Conservation (phyloP, 2,888 invertebrate species). For the Eristalinus aeneus region DNA sequence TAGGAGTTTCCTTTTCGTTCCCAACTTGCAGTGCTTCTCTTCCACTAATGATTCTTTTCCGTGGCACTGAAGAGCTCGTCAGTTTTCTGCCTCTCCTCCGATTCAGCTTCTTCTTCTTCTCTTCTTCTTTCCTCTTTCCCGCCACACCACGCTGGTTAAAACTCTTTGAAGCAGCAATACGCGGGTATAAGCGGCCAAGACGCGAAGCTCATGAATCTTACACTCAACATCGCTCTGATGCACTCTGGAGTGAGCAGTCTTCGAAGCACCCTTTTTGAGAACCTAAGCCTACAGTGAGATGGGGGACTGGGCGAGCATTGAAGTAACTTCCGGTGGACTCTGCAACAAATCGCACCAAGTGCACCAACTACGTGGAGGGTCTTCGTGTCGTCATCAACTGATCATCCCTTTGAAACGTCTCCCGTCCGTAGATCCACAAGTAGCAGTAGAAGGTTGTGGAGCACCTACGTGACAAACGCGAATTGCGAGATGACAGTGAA, state of each 20-base stretch:
- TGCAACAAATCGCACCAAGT: slow-evolving; percentile 76
- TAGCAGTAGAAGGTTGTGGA: slow-evolving; percentile 85
- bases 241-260: no score
- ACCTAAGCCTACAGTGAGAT: background rate
- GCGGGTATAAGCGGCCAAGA: slow-evolving; percentile 76
- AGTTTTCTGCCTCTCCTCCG: slow-evolving; percentile 76
- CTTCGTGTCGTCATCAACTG: slow-evolving; percentile 88
- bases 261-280: no score
- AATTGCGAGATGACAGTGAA: slow-evolving; percentile 73
- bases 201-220: slow-evolving; percentile 72
- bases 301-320: background rate
- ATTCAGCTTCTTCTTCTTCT: slow-evolving; percentile 73
- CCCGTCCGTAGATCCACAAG: slow-evolving; percentile 91
- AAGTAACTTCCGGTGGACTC: background rate
- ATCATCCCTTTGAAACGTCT: slow-evolving; percentile 85
- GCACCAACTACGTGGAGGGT: slow-evolving; percentile 81
- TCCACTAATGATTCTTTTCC: slow-evolving; percentile 71
- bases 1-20: no score
- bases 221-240: no score
- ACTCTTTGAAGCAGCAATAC: slow-evolving; percentile 74
- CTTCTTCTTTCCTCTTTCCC: slow-evolving; percentile 73
- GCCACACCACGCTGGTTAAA: slow-evolving; percentile 75
- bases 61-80: slow-evolving; percentile 76
- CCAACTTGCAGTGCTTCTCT: background rate
- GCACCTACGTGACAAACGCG: slow-evolving; percentile 73